Evolutionary conservation across 2,113 vertebrate species (phyloP).

Genomic region (Atherinomorus stipes): DNA sequence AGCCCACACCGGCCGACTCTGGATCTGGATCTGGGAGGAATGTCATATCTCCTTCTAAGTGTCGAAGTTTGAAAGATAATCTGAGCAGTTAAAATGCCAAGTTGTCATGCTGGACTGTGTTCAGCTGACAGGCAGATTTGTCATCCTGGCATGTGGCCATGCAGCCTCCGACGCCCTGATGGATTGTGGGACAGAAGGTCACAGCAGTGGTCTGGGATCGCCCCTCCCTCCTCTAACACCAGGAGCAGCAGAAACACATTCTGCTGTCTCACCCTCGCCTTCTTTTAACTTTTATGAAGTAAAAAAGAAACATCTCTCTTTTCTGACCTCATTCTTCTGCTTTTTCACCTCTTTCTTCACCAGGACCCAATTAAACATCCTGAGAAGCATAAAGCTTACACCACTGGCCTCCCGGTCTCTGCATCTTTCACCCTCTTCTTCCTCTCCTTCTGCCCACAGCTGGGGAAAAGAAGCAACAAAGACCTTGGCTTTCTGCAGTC

Average conservation of each 20-base stretch:
- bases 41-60: conserved; percentile 10
- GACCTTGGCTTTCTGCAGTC: neutral
- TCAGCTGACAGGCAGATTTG: conserved; percentile 73
- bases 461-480: too few relatives aligned
- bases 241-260: neutral
- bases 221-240: neutral
- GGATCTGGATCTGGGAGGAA: neutral
- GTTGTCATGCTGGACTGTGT: conserved; percentile 49
- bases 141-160: conserved; percentile 63
- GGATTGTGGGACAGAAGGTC: conserved; percentile 72
- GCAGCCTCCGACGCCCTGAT: conserved; percentile 68
- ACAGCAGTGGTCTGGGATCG: conserved; percentile 22
- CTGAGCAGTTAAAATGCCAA: conserved; percentile 65
- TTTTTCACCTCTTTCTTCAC: neutral
- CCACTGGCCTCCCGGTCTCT: too few relatives aligned
- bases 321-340: neutral
- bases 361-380: neutral
- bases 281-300: neutral
- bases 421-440: neutral
- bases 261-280: neutral
- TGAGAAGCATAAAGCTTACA: too few relatives aligned
- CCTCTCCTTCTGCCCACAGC: neutral
- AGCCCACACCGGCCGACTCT: fast-evolving
- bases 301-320: neutral
- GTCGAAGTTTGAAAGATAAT: conserved; percentile 41